Conservation (phyloP, 2,888 invertebrate species). For the Nemapogon koenigi region DNA sequence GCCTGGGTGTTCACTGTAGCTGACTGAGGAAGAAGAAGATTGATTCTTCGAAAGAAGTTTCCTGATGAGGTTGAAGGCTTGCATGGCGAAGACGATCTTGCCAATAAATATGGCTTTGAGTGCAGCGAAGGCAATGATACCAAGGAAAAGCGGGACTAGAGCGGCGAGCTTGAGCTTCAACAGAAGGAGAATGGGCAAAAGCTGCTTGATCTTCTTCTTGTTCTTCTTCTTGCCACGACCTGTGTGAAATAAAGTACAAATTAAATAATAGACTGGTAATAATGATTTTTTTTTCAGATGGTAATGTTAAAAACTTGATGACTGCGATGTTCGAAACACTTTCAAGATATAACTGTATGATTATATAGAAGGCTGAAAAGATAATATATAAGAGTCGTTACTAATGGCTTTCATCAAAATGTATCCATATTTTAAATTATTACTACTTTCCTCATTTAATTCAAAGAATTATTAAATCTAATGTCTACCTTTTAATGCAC, state of each 20-base stretch:
- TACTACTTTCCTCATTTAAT: no score
- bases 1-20: slow-evolving; percentile 68
- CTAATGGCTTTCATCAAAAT: no score
- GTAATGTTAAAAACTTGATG: no score
- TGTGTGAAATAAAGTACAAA: slow-evolving; percentile 5
- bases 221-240: slow-evolving; percentile 48
- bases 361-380: no score
- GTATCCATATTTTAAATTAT: no score
- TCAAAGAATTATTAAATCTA: neutral
- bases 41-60: slow-evolving; percentile 73
- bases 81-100: slow-evolving; percentile 83
- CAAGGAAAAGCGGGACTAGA: slow-evolving; percentile 78
- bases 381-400: no score
- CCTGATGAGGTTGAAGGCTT: slow-evolving; percentile 68
- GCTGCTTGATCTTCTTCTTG: slow-evolving; percentile 80
- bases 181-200: slow-evolving; percentile 76
- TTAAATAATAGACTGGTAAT: no score
- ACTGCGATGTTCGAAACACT: no score
- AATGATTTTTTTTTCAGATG: no score
- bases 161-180: slow-evolving; percentile 80
- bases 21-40: slow-evolving; percentile 30
- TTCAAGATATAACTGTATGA: no score
- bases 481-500: slow-evolving; percentile 4
- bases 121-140: slow-evolving; percentile 75
- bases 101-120: slow-evolving; percentile 85